phyloP scores from a whole-genome alignment of 1,140 invertebrate genomes.

The Ceratitis capitata region DNA sequence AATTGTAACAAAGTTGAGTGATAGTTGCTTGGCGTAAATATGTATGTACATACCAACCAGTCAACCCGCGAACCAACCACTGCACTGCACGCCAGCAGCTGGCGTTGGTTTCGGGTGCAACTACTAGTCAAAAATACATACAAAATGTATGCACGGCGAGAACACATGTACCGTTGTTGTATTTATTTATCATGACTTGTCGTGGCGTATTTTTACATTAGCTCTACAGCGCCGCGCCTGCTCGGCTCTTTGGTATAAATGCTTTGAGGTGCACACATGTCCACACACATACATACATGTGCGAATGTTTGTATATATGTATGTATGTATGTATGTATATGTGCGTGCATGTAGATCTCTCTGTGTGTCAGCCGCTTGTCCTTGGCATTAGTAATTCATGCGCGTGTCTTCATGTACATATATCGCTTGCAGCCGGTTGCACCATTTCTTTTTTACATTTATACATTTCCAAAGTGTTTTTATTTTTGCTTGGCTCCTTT shows the following conservation, averaged over 20 bases:
- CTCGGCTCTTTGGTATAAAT: background rate
- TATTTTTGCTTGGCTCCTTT: background rate
- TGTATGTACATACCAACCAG: no score
- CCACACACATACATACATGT: no score
- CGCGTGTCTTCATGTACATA: no score
- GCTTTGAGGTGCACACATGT: background rate
- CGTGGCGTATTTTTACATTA: background rate
- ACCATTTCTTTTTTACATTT: background rate
- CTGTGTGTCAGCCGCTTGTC: background rate
- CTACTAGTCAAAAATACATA: background rate
- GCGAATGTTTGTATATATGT: background rate
- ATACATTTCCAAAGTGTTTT: background rate
- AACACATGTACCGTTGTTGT: background rate
- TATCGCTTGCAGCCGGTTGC: background rate
- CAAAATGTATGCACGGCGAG: background rate
- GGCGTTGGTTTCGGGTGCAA: background rate
- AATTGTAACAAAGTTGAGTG: conserved; percentile 25
- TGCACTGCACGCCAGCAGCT: background rate
- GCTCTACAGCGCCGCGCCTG: background rate
- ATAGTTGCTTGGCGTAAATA: background rate
- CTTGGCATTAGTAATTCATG: conserved; percentile 23
- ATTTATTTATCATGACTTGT: background rate
- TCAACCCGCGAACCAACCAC: background rate
- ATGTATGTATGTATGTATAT: background rate
- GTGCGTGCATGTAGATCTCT: background rate